A percentile compares a stretch with the other conserved stretches of the same genome.
phyloP scores from a whole-genome alignment of 2,888 invertebrate genomes.

The Andrena flavipes region DNA sequence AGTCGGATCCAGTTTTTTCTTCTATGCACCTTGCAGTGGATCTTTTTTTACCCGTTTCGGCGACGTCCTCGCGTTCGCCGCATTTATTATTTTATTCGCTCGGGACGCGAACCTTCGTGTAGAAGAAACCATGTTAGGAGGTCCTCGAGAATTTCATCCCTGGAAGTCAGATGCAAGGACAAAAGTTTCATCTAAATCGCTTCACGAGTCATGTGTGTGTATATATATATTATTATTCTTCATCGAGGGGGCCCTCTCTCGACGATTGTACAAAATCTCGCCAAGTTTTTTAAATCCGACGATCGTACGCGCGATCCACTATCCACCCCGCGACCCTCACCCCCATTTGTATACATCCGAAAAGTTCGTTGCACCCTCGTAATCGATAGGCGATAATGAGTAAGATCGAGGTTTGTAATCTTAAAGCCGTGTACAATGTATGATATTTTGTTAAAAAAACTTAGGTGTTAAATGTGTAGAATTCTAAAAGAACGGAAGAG shows the following conservation, averaged over 20 bases:
- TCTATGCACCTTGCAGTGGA: background rate
- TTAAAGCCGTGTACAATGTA: conserved; percentile 80
- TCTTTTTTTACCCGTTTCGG: conserved; percentile 4
- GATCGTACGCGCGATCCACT: conserved; percentile 17
- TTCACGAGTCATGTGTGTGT: conserved; percentile 37
- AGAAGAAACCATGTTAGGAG: background rate
- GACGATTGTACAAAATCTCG: conserved; percentile 45
- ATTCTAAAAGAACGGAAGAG: conserved; percentile 44
- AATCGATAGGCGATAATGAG: conserved; percentile 49
- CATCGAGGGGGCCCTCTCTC: conserved; percentile 8
- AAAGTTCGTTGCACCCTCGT: conserved; percentile 39
- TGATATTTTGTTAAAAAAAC: conserved; percentile 81
- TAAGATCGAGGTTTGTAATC: conserved; percentile 74
- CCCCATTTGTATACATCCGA: conserved; percentile 15
- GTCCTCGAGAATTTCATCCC: background rate
- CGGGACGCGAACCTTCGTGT: conserved; percentile 1
- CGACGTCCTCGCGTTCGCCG: background rate
- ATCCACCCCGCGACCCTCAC: background rate
- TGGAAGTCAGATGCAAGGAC: background rate
- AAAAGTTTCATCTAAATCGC: conserved; percentile 42
- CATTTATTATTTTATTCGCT: conserved; percentile 8
- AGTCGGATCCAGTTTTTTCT: background rate
- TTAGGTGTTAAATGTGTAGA: conserved; percentile 79
- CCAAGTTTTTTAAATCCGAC: conserved; percentile 48
- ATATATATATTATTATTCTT: conserved; percentile 36